Conservation (phyloP, 2,797 vertebrate species). For the Mormyrus hasselquistii region DNA sequence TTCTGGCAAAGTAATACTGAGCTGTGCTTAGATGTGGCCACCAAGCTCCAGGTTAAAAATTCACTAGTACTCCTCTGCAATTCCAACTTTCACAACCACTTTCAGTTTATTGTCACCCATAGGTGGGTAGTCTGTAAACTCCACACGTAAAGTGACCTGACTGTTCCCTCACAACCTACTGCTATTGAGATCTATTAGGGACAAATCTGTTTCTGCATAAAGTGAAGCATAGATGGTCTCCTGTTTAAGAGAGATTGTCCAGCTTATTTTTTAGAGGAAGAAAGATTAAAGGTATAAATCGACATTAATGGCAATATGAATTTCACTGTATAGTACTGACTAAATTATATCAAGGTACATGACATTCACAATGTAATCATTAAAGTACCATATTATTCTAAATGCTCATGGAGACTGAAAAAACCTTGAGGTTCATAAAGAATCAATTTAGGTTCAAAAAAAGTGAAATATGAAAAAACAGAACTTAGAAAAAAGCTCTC, state of each 20-base stretch:
- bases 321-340: neutral
- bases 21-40: neutral
- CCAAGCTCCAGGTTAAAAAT: neutral
- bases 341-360: neutral
- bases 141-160: neutral
- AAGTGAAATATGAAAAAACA: neutral
- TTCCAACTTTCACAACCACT: neutral
- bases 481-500: neutral
- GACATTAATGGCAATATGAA: neutral
- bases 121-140: neutral
- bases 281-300: neutral
- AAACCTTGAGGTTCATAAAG: neutral
- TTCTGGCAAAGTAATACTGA: neutral
- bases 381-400: neutral
- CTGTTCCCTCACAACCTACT: neutral
- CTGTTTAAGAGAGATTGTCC: neutral
- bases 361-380: neutral
- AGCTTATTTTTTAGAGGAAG: neutral
- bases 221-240: neutral
- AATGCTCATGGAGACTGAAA: neutral
- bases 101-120: neutral
- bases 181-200: neutral
- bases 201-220: neutral
- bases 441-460: neutral
- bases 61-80: neutral